Base-by-base conservation (phyloP, 2,113 vertebrate species). In the Sarotherodon lohbergeri region DNA sequence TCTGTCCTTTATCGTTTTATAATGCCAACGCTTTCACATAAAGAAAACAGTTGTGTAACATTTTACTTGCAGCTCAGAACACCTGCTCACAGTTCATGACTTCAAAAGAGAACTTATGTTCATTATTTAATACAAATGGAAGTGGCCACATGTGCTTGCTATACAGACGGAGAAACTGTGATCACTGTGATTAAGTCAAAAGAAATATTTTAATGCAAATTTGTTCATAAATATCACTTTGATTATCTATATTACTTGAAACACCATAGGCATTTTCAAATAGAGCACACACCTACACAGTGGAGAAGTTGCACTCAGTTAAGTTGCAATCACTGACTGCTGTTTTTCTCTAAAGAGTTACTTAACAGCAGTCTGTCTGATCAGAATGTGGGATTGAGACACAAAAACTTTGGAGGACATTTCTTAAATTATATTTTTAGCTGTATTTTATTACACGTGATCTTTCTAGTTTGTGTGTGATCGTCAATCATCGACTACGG, bases 1-100 rank as follows among this genome's bases (percentile, higher is more conserved):
- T 89, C 83, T 90, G 52, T n/a, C 48, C 39, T 89, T 91, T 52
- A 87, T 92, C 54, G 29, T 71, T 66, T 68, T 59, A 29, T 84
- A 86, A 39, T 80, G 90, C 82, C 17, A 85, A 80, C 82, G 10
- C 79, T 88, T 43, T 90, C 41, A 83, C n/a, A 85, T 29, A 85
- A 81, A 34, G 11, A 66, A 73, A 48, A 71, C 36, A 39, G 22
- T 50, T 85, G 68, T 80, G 48, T 78, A 55, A 83, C n/a, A 39
- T 86, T 86, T 84, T 14, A 68, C 54, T 82, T 82, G 48, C 39
- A 88, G 55, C 22, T 82, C 54, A 79, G 34, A 87, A 63, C 57
- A 84, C 54, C 85, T 61, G 85, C 43, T 82, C 43, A 36, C 29
- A 66, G 52, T 89, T 90, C 76, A 83, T 78, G 14, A 76, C 63